Conservation (phyloP, 2,888 invertebrate genomes). For the Papilio gigon region DNA sequence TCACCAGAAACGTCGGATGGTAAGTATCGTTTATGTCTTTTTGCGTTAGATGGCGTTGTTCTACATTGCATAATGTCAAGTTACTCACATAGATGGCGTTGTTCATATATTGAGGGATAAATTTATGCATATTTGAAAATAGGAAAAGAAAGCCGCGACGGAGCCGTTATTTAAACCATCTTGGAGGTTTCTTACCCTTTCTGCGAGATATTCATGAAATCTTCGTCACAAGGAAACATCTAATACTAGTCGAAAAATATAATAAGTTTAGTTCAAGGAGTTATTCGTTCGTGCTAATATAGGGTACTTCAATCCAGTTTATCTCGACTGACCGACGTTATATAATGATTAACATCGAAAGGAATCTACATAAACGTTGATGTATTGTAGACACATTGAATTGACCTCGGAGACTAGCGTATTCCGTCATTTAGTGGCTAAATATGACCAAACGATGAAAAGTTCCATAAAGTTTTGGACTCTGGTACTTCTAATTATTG, state of each 20-base stretch:
- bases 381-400: background rate
- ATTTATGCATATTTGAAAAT: no score
- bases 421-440: no score
- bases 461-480: no score
- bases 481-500: no score
- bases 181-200: background rate
- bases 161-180: no score
- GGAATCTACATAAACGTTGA: background rate
- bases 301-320: background rate
- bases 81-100: background rate
- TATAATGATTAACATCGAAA: background rate
- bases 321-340: background rate
- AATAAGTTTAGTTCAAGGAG: background rate
- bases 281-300: background rate
- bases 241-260: no score
- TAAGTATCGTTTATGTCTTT: conserved; percentile 51
- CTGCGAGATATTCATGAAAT: background rate
- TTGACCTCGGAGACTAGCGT: background rate
- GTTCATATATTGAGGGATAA: background rate
- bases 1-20: conserved; percentile 65
- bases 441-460: no score
- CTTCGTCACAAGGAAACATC: no score
- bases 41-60: conserved; percentile 3
- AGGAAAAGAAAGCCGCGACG: no score
- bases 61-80: background rate